Conservation (phyloP, 2,797 vertebrate genomes). For the Okamejei kenojei region DNA sequence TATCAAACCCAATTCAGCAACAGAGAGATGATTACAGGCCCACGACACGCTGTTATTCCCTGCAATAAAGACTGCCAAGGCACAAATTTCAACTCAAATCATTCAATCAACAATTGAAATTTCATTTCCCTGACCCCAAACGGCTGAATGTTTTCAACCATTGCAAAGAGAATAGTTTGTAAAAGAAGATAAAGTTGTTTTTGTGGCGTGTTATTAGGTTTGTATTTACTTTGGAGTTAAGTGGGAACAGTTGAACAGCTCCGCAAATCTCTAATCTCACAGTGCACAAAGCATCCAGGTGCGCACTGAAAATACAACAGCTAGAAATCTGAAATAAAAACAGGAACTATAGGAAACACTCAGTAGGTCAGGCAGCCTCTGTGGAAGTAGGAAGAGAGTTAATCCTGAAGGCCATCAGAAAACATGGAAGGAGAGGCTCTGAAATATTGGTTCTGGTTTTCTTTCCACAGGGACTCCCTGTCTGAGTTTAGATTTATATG, state of each 20-base stretch:
- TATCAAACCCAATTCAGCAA: conserved; percentile 26
- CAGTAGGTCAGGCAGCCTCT: no score
- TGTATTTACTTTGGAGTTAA: not conserved
- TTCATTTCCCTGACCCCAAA: not conserved
- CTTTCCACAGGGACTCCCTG: no score
- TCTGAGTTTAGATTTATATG: no score
- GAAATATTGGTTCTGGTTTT: no score
- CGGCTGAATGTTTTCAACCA: not conserved
- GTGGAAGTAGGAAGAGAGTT: no score
- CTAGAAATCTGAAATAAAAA: no score
- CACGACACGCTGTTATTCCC: not conserved
- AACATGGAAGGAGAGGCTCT: no score
- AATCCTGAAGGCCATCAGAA: no score
- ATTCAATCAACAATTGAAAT: conserved; percentile 26
- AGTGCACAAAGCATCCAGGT: not conserved
- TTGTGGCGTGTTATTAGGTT: not conserved
- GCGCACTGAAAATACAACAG: no score
- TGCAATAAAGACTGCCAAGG: not conserved
- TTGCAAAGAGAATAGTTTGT: not conserved
- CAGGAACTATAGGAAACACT: no score
- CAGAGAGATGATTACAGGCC: conserved; percentile 25
- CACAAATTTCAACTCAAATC: not conserved
- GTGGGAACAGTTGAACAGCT: not conserved
- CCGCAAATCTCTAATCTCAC: not conserved
- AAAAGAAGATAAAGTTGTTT: not conserved